Percentiles rank a stretch among this genome's conserved stretches.
phyloP scores from a whole-genome alignment of 2,888 invertebrate genomes.

The Drosophila kuntzei region DNA sequence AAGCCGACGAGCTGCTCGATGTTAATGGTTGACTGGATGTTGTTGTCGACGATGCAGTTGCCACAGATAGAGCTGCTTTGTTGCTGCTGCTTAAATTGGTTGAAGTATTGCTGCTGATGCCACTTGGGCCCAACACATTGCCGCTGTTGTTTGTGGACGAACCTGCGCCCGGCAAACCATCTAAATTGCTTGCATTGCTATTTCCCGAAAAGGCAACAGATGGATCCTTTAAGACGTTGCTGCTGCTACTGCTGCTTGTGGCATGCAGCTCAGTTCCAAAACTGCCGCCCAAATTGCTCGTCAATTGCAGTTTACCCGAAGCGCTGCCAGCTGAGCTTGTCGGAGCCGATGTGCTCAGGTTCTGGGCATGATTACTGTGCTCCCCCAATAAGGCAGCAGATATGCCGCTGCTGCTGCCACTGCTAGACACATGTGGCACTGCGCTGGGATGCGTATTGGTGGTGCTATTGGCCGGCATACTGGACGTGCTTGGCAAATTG shows the following conservation, averaged over 20 bases:
- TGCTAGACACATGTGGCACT: constrained; percentile 52
- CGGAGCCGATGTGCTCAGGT: constrained; percentile 43
- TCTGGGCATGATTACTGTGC: constrained; percentile 70
- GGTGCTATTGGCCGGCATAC: constrained; percentile 26
- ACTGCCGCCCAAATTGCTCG: constrained; percentile 49
- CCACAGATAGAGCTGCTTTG: constrained; percentile 26
- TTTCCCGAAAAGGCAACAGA: constrained; percentile 15
- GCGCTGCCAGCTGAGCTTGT: constrained; percentile 27
- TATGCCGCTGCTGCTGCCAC: constrained; percentile 25
- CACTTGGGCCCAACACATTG: constrained; percentile 14
- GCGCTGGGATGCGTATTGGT: constrained; percentile 55
- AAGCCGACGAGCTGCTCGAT: constrained; percentile 56
- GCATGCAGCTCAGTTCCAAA: constrained; percentile 53
- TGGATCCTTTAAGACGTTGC: constrained; percentile 41
- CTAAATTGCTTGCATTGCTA: constrained; percentile 36
- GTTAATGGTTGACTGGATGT: constrained; percentile 33
- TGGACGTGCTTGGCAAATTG: constrained; percentile 26
- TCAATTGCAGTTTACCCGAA: constrained; percentile 49
- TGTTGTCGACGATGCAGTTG: constrained; percentile 42
- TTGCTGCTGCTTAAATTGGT: constrained; percentile 54
- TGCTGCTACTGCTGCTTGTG: constrained; percentile 32
- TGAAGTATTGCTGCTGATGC: constrained; percentile 39
- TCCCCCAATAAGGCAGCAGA: constrained; percentile 37
- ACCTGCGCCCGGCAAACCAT: constrained; percentile 60
- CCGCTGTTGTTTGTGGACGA: constrained; percentile 51